Evolutionary conservation across 2,113 vertebrate species (phyloP).

Genomic region (Tychaedon coryphoeus): DNA sequence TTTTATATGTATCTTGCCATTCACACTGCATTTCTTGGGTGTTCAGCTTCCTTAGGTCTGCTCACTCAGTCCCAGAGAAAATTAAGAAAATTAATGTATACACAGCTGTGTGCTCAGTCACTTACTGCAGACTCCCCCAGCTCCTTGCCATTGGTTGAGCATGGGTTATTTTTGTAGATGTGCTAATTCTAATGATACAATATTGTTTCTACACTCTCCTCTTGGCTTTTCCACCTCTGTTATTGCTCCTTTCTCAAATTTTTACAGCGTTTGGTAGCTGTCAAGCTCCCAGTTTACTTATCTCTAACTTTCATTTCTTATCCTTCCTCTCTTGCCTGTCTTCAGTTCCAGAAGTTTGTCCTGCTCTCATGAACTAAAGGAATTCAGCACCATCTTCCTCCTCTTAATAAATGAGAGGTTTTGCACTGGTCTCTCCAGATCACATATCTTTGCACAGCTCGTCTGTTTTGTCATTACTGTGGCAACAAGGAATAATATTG

Average conservation of each 20-base stretch:
- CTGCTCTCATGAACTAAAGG: background rate
- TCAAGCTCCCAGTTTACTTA: background rate
- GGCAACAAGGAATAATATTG: constrained; percentile 43
- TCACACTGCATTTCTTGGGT: background rate
- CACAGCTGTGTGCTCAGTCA: background rate
- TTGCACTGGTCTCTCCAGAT: constrained; percentile 11
- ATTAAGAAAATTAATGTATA: background rate
- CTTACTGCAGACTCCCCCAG: background rate
- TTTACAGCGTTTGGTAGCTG: background rate
- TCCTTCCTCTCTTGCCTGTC: background rate
- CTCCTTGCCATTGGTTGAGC: background rate
- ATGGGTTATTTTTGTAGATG: background rate
- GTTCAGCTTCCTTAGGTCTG: background rate
- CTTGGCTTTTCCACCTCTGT: background rate
- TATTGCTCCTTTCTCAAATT: background rate
- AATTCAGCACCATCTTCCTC: constrained; percentile 2
- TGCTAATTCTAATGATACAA: background rate
- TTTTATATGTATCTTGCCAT: background rate
- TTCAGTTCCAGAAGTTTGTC: background rate
- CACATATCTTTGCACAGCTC: constrained; percentile 8
- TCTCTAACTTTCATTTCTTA: background rate
- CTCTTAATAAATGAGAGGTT: background rate
- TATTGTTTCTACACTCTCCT: background rate
- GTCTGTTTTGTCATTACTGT: constrained; percentile 42
- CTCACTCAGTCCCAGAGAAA: background rate